Percentiles rank a stretch among this genome's conserved stretches.
Evolutionary conservation across 2,113 vertebrate species (phyloP).

Genomic region (Rhinolophus sinicus): DNA sequence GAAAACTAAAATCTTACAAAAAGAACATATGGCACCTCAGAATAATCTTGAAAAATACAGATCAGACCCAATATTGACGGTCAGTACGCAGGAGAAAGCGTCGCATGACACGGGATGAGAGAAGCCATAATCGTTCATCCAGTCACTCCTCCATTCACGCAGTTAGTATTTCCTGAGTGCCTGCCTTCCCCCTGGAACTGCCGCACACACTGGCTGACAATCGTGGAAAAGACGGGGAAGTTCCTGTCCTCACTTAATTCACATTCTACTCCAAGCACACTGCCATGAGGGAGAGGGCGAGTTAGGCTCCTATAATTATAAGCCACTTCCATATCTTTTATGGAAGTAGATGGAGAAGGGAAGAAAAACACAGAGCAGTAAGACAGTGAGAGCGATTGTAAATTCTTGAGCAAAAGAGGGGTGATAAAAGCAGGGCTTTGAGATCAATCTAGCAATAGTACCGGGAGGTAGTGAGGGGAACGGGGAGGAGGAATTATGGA

Average conservation of each 20-base stretch:
- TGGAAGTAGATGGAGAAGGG: not conserved
- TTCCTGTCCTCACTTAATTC: not conserved
- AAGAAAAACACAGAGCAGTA: not conserved
- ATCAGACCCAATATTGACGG: not conserved
- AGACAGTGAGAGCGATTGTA: not conserved
- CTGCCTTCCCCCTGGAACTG: not conserved
- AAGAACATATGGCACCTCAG: not conserved
- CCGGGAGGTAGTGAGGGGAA: not conserved
- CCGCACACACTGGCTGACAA: not conserved
- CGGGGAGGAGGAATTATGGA: accelerated
- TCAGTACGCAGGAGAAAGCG: not conserved
- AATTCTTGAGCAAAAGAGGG: not conserved
- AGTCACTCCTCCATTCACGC: not conserved
- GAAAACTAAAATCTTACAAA: conserved; percentile 16
- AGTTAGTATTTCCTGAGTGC: not conserved
- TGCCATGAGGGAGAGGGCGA: not conserved
- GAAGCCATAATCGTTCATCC: not conserved
- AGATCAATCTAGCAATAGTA: not conserved
- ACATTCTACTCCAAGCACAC: not conserved
- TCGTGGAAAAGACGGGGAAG: not conserved
- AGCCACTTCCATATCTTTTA: not conserved
- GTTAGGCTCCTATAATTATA: not conserved
- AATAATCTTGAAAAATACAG: conserved; percentile 27
- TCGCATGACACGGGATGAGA: not conserved
- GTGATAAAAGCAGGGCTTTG: not conserved